Evolutionary conservation across 2,888 invertebrate genomes (phyloP), one percentile per base, ranked within the genome.

Genomic region (Clivina fossor): DNA sequence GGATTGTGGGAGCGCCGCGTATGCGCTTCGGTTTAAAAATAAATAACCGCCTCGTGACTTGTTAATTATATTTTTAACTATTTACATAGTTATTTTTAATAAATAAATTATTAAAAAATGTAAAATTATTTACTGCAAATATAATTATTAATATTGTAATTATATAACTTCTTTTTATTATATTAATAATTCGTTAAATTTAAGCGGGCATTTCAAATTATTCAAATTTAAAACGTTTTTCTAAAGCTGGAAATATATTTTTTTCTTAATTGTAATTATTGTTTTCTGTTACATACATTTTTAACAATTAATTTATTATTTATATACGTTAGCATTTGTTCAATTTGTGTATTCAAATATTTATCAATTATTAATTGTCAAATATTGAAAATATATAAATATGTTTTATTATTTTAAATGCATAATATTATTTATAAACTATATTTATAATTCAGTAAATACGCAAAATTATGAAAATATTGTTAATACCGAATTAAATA

Each of bases 1-100:
- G 68, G 61, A 68, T 67, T 67, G 59, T 67, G 67, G 68, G 67
- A 65, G 61, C 56, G 56, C 58, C 57, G 61, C 58, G 63, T 63
- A 63, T 61, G 62, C 60, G 63, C 60, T 59, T 51, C 56, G 61
- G 53, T 53, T 53, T 55, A 40, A 37, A 50, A 46, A 50, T 46
- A 49, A 46, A 55, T 55, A 55, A 55, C 55, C 55, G 55, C 46
- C 46, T 18, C 47, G 55, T 55, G 55, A 55, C 55, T 30, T 47
- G n/a, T 47, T 28, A 7, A 26, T 9, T 43, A 35, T 24, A 44
- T 35, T 44, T 53, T 53, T 35, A 44, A 28, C 53, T 40, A 32
- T 35, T 41, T 43, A 13, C 28, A 28, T 28, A 24, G 11, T 24
- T 28, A 15, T 20, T 18, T 26, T 26, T 18, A 22, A 13, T 37